phyloP scores from a whole-genome alignment of 2,888 invertebrate species.

The Latrodectus elegans region DNA sequence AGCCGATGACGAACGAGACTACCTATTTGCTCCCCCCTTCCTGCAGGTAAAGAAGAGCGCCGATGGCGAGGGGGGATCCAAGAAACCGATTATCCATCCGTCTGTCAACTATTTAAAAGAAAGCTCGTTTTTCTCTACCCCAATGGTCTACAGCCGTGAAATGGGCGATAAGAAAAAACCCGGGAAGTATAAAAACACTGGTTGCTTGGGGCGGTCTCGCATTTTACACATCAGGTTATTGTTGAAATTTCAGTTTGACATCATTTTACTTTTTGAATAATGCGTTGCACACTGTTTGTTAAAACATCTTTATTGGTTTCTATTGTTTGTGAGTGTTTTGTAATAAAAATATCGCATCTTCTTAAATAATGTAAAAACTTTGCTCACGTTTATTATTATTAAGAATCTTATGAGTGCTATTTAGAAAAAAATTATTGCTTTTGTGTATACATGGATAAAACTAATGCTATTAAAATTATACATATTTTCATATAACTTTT shows the following conservation, averaged over 20 bases:
- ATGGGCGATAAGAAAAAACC: conserved; percentile 28
- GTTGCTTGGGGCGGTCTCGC: conserved; percentile 15
- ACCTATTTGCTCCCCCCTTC: conserved; percentile 42
- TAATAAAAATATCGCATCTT: too few relatives aligned
- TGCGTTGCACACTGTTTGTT: too few relatives aligned
- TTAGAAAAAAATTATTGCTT: too few relatives aligned
- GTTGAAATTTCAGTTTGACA: background rate
- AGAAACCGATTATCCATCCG: conserved; percentile 56
- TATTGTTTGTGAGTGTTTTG: too few relatives aligned
- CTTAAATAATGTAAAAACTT: too few relatives aligned
- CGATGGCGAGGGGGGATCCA: conserved; percentile 27
- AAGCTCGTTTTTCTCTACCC: conserved; percentile 31
- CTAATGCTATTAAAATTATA: too few relatives aligned
- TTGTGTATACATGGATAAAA: too few relatives aligned
- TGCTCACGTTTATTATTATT: too few relatives aligned
- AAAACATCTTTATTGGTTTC: too few relatives aligned
- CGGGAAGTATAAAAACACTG: conserved; percentile 19
- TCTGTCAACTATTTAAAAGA: conserved; percentile 37
- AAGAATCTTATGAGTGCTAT: too few relatives aligned
- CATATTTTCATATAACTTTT: too few relatives aligned
- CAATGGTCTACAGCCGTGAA: conserved; percentile 34
- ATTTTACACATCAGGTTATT: background rate
- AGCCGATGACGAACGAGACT: conserved; percentile 55
- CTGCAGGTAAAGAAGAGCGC: conserved; percentile 30
- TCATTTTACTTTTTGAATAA: background rate